Evolutionary conservation across 2,888 invertebrate genomes (phyloP), one percentile per base, ranked within the genome.

Genomic region (Drosophila rellima): DNA sequence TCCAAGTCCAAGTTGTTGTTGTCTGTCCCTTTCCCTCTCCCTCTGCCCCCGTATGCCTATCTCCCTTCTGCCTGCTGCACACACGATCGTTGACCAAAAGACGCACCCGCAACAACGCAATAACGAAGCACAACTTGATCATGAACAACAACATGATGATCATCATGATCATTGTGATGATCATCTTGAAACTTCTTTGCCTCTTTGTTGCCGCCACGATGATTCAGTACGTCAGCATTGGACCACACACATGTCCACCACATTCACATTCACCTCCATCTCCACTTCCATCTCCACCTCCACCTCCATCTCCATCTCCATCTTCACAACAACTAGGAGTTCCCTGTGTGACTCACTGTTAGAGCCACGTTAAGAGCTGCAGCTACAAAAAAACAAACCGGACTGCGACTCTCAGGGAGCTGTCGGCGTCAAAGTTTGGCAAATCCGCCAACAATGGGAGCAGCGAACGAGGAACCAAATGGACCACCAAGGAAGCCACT

Each of bases 141-240:
- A 39, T 8, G 10, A 11, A 3, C 33, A 35, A n/a, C n/a, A n/a
- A n/a, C n/a, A n/a, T n/a, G n/a, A n/a, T n/a, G 15, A 20, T 35
- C 45, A 31, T 51, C 52, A 60, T 64, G 31, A 62, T 44, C 59
- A 37, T 20, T 48, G 15, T 23, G 57, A 51, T 48, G 50, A 66
- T 71, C 42, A 57, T 59, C 61, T n/a, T n/a, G n/a, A n/a, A n/a
- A n/a, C n/a, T n/a, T n/a, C n/a, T n/a, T n/a, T n/a, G n/a, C n/a
- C n/a, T n/a, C n/a, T 44, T 35, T 35, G 37, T 47, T 47, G 60
- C 63, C 33, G 33, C 33, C 26, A 2, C 78, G 88, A 88, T 88
- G 88, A 84, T 83, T 84, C 89, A 88, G 89, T 86, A 70, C 74
- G 78, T 84, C 83, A 88, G 74, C 72, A 39, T 6, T 3, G 61